These are phyloP conservation scores for Syrista parreyssii DNA, from an alignment of 2,888 invertebrate genomes.

Conservation along the genomic window DNA sequence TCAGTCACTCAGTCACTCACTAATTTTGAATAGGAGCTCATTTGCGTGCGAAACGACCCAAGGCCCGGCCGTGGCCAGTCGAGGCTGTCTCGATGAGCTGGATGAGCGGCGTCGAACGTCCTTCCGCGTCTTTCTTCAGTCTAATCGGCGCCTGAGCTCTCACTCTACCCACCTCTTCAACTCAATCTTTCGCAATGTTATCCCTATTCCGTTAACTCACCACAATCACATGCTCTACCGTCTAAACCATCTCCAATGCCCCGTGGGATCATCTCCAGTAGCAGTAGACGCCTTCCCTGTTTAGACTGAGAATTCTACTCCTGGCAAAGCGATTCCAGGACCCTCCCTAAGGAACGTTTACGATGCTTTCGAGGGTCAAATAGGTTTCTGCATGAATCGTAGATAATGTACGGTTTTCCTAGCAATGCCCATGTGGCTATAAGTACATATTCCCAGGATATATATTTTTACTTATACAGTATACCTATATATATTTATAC, in stretches of 20 bases:
- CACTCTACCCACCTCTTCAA: neutral
- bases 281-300: neutral
- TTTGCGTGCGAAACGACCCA: conserved; percentile 37
- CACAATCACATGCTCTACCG: neutral
- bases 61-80: neutral
- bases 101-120: neutral
- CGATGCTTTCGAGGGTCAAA: conserved; percentile 49
- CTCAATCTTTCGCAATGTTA: neutral
- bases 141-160: neutral
- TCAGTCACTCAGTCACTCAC: conserved; percentile 30
- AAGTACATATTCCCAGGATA: neutral
- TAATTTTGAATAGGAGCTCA: conserved; percentile 60
- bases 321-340: neutral
- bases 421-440: neutral
- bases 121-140: neutral
- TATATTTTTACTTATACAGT: neutral
- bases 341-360: conserved; percentile 4
- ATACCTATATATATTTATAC: neutral
- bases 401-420: conserved; percentile 37
- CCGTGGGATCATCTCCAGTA: neutral
- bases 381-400: conserved; percentile 58
- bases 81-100: neutral
- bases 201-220: neutral
- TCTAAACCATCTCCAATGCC: neutral
- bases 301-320: neutral